Evolutionary conservation across 2,888 invertebrate species (phyloP).

Genomic region (Mesochorus sp.): DNA sequence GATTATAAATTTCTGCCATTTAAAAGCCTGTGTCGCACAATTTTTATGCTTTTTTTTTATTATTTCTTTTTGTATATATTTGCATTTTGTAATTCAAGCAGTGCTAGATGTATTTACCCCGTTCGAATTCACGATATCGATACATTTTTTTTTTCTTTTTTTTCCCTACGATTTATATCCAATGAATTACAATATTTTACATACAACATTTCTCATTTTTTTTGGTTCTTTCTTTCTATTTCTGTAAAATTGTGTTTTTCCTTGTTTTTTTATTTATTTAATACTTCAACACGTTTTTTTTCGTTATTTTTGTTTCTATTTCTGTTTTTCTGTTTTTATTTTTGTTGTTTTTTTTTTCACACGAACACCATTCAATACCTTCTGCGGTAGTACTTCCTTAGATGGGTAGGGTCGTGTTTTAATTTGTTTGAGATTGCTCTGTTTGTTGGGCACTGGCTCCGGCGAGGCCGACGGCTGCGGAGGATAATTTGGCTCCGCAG

Average conservation of each 20-base stretch:
- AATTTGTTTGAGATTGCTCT: constrained; percentile 83
- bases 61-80: too few relatives aligned
- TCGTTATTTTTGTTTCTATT: constrained; percentile 30
- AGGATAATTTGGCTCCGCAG: constrained; percentile 78
- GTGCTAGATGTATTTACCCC: constrained; percentile 77
- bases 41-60: constrained; percentile 29
- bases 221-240: too few relatives aligned
- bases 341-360: constrained; percentile 32
- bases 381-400: constrained; percentile 83
- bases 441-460: constrained; percentile 80
- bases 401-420: constrained; percentile 85
- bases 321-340: background rate
- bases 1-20: constrained; percentile 15
- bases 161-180: too few relatives aligned
- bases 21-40: background rate
- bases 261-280: background rate
- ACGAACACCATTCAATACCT: constrained; percentile 73
- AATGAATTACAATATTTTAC: too few relatives aligned
- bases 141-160: too few relatives aligned
- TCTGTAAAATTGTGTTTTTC: constrained; percentile 8
- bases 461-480: constrained; percentile 82
- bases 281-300: too few relatives aligned
- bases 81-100: constrained; percentile 76
- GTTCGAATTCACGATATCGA: too few relatives aligned
- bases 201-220: too few relatives aligned